These are phyloP conservation scores for Habroteleia sp. DNA, from an alignment of 2,888 invertebrate genomes.

Conservation along the genomic window DNA sequence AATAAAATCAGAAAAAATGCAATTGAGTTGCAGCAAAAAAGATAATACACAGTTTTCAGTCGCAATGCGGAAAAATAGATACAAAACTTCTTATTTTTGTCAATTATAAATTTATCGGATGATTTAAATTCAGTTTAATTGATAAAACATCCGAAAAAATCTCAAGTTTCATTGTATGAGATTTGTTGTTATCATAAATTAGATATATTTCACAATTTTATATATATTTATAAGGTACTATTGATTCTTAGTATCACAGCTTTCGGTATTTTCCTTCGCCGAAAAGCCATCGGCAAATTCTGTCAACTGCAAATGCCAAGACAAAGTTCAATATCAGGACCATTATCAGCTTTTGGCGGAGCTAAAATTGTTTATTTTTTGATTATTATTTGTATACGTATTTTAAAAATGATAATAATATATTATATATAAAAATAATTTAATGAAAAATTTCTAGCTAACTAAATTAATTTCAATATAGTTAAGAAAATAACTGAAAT, in stretches of 20 bases:
- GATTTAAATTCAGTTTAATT: not conserved
- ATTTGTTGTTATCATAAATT: too few species aligned
- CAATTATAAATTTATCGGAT: conserved; percentile 8
- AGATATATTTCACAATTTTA: too few species aligned
- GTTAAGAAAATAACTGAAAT: too few species aligned
- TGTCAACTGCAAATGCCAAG: conserved; percentile 92
- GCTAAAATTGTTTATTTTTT: conserved; percentile 84
- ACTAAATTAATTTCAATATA: too few species aligned
- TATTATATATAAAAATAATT: not conserved
- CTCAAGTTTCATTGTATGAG: too few species aligned
- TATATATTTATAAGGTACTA: conserved; percentile 33
- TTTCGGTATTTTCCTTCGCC: conserved; percentile 87
- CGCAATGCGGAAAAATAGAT: conserved; percentile 21
- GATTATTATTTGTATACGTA: conserved; percentile 2
- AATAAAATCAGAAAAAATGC: not conserved
- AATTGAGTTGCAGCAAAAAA: too few species aligned
- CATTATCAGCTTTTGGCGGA: conserved; percentile 91
- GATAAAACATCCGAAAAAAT: not conserved
- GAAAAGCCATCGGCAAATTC: conserved; percentile 91
- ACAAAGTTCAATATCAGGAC: conserved; percentile 93
- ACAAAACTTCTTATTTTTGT: not conserved
- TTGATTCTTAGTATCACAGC: conserved; percentile 73
- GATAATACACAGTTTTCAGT: conserved; percentile 22
- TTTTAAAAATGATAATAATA: not conserved
- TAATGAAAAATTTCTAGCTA: too few species aligned